Conservation (phyloP, 2,113 vertebrate genomes). For the Scalopus aquaticus region DNA sequence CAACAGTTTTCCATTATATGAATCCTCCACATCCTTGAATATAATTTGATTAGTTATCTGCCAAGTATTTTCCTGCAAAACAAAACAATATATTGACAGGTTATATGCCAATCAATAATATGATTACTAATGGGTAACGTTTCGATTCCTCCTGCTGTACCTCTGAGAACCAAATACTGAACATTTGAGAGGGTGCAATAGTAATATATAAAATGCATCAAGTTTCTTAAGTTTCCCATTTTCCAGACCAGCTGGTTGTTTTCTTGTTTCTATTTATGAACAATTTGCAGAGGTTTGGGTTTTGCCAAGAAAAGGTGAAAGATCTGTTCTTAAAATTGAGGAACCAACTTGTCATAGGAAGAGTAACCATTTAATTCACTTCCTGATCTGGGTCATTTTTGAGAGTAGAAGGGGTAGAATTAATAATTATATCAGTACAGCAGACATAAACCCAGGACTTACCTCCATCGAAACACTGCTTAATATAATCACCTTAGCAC, state of each 20-base stretch:
- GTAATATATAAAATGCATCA: neutral
- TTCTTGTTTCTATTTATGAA: neutral
- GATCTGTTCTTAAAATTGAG: neutral
- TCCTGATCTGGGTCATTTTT: neutral
- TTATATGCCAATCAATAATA: neutral
- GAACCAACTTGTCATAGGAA: neutral
- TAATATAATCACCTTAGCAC: neutral
- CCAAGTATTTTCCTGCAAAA: slow-evolving; percentile 97
- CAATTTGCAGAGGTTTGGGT: neutral
- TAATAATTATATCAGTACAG: neutral
- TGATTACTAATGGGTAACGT: neutral
- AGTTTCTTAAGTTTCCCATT: neutral
- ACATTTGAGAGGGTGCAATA: no score
- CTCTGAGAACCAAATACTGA: neutral
- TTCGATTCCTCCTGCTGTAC: neutral
- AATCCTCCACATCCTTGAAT: slow-evolving; percentile 79
- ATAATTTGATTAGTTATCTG: slow-evolving; percentile 92
- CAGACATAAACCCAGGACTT: neutral
- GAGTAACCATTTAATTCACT: neutral
- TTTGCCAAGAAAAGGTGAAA: neutral
- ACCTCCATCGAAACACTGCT: neutral
- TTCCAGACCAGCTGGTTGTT: neutral
- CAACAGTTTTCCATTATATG: slow-evolving; percentile 79
- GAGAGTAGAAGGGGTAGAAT: neutral
- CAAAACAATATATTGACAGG: slow-evolving; percentile 43